Percentiles rank a stretch among this genome's conserved stretches.
phyloP scores from a whole-genome alignment of 2,888 invertebrate genomes.

The Plemyria rubiginata region DNA sequence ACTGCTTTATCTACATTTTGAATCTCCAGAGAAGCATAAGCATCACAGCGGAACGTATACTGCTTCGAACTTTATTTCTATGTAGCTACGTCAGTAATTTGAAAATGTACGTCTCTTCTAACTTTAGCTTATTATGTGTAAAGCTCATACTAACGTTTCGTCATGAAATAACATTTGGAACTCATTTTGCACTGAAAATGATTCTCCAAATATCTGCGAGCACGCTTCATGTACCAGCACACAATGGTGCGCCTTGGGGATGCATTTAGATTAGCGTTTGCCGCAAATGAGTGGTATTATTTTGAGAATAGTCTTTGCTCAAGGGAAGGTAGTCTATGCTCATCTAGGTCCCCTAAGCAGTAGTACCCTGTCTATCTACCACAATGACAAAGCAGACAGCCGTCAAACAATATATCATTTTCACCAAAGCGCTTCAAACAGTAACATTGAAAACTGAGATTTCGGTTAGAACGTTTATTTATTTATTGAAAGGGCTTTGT shows the following conservation, averaged over 20 bases:
- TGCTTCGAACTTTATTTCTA: too few species aligned
- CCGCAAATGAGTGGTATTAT: slow-evolving; percentile 37
- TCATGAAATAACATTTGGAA: slow-evolving; percentile 11
- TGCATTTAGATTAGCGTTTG: slow-evolving; percentile 45
- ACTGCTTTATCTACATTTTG: too few species aligned
- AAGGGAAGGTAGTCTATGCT: background rate
- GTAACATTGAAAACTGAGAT: too few species aligned
- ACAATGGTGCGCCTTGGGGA: slow-evolving; percentile 39
- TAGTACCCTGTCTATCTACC: background rate
- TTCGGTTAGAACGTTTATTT: too few species aligned
- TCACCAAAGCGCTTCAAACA: too few species aligned
- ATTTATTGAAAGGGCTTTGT: too few species aligned
- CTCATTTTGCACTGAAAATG: slow-evolving; percentile 23
- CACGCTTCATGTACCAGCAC: slow-evolving; percentile 37
- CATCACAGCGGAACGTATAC: too few species aligned
- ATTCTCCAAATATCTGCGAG: slow-evolving; percentile 18
- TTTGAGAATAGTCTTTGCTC: slow-evolving; percentile 23
- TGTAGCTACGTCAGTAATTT: background rate
- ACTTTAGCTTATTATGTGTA: background rate
- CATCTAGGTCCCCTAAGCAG: background rate
- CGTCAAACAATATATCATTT: too few species aligned
- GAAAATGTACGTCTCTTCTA: background rate
- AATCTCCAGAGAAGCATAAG: too few species aligned
- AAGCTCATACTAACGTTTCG: background rate
- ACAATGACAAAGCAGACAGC: too few species aligned